Conservation (phyloP, 2,797 vertebrate species). For the Anas georgica region DNA sequence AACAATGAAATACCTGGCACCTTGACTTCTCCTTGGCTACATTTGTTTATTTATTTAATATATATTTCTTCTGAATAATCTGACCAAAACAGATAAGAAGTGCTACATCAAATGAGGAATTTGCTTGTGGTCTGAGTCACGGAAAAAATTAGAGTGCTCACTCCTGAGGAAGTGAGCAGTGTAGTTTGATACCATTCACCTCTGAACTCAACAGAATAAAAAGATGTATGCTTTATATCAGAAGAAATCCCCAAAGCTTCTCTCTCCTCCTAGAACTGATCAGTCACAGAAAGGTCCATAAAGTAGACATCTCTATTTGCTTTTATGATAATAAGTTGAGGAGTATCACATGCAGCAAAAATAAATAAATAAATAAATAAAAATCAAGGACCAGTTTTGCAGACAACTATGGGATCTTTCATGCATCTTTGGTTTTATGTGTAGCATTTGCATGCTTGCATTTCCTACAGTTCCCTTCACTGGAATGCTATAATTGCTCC, state of each 20-base stretch:
- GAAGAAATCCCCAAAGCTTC: not conserved
- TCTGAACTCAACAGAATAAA: not conserved
- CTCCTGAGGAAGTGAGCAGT: rapidly evolving
- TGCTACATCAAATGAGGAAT: not conserved
- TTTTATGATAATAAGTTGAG: not conserved
- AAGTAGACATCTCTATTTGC: not conserved
- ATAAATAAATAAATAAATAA: not conserved
- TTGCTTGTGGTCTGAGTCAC: not conserved
- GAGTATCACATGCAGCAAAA: not conserved
- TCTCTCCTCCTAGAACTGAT: not conserved
- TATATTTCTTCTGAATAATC: not conserved
- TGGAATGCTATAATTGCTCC: not conserved
- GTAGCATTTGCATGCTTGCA: not conserved
- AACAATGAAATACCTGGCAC: not conserved
- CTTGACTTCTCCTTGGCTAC: not conserved
- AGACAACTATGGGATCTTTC: not conserved
- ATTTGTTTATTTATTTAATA: not conserved
- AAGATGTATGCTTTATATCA: not conserved
- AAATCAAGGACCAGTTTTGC: not conserved
- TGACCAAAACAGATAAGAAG: not conserved
- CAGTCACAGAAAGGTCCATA: not conserved
- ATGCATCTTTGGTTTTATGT: not conserved
- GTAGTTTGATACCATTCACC: not conserved
- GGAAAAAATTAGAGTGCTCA: not conserved
- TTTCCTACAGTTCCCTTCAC: not conserved